Evolutionary conservation across 2,888 invertebrate species (phyloP).

Genomic region (Ophioninae sp.): DNA sequence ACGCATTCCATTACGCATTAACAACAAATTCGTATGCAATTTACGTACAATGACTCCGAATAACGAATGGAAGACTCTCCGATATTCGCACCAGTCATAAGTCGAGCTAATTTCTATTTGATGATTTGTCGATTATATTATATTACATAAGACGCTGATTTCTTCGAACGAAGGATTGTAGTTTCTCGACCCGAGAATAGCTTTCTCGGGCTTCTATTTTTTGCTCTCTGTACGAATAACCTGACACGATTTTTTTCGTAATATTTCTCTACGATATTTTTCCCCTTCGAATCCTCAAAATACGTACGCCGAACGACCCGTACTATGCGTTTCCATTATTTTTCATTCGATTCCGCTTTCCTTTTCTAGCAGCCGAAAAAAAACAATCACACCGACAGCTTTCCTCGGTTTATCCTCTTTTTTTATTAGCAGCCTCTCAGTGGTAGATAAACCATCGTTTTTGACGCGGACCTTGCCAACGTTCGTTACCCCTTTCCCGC

Average conservation of each 20-base stretch:
- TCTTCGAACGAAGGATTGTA: conserved; percentile 26
- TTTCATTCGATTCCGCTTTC: conserved; percentile 32
- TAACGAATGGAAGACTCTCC: conserved; percentile 10
- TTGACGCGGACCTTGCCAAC: conserved; percentile 58
- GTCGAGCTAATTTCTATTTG: conserved; percentile 15
- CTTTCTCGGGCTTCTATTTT: conserved; percentile 6
- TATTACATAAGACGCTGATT: conserved; percentile 17
- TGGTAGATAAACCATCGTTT: conserved; percentile 53
- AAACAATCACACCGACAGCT: conserved; percentile 41
- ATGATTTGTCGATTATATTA: conserved; percentile 3
- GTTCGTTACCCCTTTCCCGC: neutral
- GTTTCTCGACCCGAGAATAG: conserved; percentile 31
- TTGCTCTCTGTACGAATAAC: conserved; percentile 18
- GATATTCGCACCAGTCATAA: conserved; percentile 14
- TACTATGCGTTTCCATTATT: conserved; percentile 37
- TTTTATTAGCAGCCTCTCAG: conserved; percentile 55
- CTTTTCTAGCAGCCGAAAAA: conserved; percentile 36
- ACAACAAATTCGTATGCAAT: conserved; percentile 41
- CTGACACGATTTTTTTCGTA: conserved; percentile 36
- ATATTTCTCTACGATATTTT: conserved; percentile 53
- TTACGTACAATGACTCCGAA: conserved; percentile 28
- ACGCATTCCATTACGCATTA: conserved; percentile 59
- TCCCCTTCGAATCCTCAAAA: conserved; percentile 45
- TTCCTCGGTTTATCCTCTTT: conserved; percentile 23
- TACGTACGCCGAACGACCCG: conserved; percentile 36